Conservation (phyloP, 2,888 invertebrate species). For the Catocala sponsa region DNA sequence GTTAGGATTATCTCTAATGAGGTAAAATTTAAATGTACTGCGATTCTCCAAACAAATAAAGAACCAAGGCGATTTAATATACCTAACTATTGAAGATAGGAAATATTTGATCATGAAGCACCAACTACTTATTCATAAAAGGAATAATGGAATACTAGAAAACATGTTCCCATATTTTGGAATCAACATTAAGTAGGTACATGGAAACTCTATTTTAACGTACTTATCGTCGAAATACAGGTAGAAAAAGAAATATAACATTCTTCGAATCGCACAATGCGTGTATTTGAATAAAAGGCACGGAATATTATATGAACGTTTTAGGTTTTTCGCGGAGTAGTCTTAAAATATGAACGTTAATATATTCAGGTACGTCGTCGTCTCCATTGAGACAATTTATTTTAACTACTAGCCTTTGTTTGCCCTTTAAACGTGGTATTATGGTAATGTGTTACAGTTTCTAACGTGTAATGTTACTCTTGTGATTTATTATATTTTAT, state of each 20-base stretch:
- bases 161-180: background rate
- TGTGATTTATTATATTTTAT: constrained; percentile 18
- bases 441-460: constrained; percentile 26
- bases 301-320: constrained; percentile 39
- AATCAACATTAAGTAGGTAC: constrained; percentile 1
- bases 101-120: background rate
- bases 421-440: constrained; percentile 26
- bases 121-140: background rate
- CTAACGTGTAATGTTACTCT: constrained; percentile 4
- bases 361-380: constrained; percentile 34
- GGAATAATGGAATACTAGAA: constrained; percentile 2
- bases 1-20: too few relatives aligned
- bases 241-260: constrained; percentile 36
- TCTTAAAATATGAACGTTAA: constrained; percentile 46
- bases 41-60: too few relatives aligned
- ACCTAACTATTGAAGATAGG: background rate
- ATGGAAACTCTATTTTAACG: constrained; percentile 18
- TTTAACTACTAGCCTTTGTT: constrained; percentile 33
- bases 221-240: constrained; percentile 26
- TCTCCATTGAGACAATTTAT: constrained; percentile 36
- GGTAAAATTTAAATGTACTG: too few relatives aligned
- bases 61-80: too few relatives aligned
- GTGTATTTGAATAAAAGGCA: constrained; percentile 33
- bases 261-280: constrained; percentile 28
- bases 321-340: constrained; percentile 42